These are phyloP conservation scores for Muscidifurax raptorellus DNA, from an alignment of 1,140 invertebrate genomes.

Conservation along the genomic window DNA sequence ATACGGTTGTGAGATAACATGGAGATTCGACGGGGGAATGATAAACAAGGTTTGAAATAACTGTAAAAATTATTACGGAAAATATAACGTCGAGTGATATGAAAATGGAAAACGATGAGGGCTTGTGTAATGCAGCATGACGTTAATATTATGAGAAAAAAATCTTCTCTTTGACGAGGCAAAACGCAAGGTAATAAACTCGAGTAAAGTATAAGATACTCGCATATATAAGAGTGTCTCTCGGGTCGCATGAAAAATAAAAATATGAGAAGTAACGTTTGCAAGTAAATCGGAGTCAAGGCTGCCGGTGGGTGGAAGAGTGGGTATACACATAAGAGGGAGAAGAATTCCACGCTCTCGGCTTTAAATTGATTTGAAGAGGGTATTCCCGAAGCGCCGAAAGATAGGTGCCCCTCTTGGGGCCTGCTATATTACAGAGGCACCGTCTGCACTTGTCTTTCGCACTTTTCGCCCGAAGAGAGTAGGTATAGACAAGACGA, in stretches of 20 bases:
- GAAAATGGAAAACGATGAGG: too few species aligned
- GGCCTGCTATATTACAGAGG: neutral
- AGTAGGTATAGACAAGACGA: neutral
- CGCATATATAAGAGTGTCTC: neutral
- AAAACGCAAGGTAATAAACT: neutral
- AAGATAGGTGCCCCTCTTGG: conserved; percentile 30
- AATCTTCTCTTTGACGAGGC: neutral
- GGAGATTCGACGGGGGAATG: too few species aligned
- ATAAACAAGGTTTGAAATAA: too few species aligned
- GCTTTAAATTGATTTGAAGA: conserved; percentile 45
- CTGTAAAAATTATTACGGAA: too few species aligned
- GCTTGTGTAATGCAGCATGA: too few species aligned
- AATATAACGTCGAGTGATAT: too few species aligned
- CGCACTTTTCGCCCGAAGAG: neutral
- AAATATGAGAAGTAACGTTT: neutral
- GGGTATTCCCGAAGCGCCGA: conserved; percentile 29
- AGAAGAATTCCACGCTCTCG: neutral
- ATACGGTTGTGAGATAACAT: too few species aligned
- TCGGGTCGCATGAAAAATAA: neutral
- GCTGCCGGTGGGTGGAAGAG: too few species aligned
- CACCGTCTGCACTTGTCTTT: neutral
- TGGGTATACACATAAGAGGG: neutral
- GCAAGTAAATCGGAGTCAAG: conserved; percentile 8
- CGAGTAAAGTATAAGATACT: neutral
- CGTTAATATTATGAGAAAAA: too few species aligned